Percentiles rank a stretch among this genome's conserved stretches.
Evolutionary conservation across 2,888 invertebrate species (phyloP).

Genomic region (Falcaria lacertinaria): DNA sequence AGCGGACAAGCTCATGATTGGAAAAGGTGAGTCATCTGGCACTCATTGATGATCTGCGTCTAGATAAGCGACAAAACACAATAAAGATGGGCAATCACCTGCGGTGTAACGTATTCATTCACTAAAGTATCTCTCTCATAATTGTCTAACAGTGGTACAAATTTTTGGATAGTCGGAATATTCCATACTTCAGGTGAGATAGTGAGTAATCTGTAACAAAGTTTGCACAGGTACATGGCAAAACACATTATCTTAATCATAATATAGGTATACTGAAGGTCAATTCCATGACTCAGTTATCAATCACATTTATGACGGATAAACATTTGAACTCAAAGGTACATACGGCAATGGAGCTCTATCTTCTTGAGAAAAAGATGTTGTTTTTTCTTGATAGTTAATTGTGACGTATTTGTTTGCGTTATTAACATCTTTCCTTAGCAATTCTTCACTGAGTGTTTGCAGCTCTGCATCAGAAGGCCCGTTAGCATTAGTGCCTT

Average conservation of each 20-base stretch:
- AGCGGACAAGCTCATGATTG: no score
- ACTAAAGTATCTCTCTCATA: constrained; percentile 87
- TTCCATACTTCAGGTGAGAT: constrained; percentile 82
- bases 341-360: constrained; percentile 88
- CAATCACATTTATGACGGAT: neutral
- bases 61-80: neutral
- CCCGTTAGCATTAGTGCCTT: constrained; percentile 31
- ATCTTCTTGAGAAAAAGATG: constrained; percentile 83
- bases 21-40: no score
- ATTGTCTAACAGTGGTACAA: constrained; percentile 89
- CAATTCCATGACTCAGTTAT: neutral
- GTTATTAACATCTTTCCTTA: constrained; percentile 86
- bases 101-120: constrained; percentile 88
- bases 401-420: constrained; percentile 84
- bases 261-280: neutral
- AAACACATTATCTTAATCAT: constrained; percentile 1
- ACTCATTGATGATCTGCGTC: no score
- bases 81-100: constrained; percentile 39
- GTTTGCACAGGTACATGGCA: constrained; percentile 2
- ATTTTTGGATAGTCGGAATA: constrained; percentile 86
- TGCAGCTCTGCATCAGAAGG: constrained; percentile 82
- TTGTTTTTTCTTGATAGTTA: constrained; percentile 87
- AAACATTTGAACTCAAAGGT: neutral
- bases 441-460: constrained; percentile 84
- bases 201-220: constrained; percentile 81